Evolutionary conservation across 2,888 invertebrate genomes (phyloP), one percentile per base, ranked within the genome.

Genomic region (Hemaris fuciformis): DNA sequence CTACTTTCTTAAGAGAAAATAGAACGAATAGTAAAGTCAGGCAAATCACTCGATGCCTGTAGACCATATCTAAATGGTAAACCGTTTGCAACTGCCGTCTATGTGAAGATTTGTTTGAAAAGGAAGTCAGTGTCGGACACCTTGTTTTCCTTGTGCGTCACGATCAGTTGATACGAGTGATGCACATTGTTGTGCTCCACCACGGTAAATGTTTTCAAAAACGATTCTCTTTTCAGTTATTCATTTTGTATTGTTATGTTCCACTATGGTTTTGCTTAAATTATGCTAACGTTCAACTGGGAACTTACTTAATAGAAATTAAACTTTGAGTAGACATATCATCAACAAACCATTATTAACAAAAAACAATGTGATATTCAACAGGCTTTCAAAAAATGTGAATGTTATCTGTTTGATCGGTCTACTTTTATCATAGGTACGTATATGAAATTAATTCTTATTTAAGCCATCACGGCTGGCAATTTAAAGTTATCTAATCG

Each of bases 61-160:
- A n/a, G 48, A 41, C 53, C 60, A 60, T 60, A 48, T 53, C 31
- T 41, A 23, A 10, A 18, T 53, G 27, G 18, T 31, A 8, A 18
- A 31, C 31, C 18, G 53, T 57, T 31, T 48, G n/a, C 22, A 41
- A 58, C 69, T 63, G 64, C 56, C 60, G 60, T 31, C 38, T 59
- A 38, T 13, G 34, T 34, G 23, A n/a, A 48, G 59, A 59, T 48
- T 34, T 61, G 62, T 57, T 62, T 25, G 10, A 5, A 31, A 38
- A 45, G 20, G 18, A 62, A 61, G 57, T 57, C 57, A 53, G 41
- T 45, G 62, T 62, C 59, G 22, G 46, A 18, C 15, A 31, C 43
- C 10, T 45, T 62, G 57, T 46, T 46, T 61, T 61, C 61, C 61
- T 34, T 61, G 27, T 61, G 31, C 22, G 43, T 57, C 43, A 57